Evolutionary conservation across 2,113 vertebrate genomes (phyloP).

Genomic region (Myotis davidii): DNA sequence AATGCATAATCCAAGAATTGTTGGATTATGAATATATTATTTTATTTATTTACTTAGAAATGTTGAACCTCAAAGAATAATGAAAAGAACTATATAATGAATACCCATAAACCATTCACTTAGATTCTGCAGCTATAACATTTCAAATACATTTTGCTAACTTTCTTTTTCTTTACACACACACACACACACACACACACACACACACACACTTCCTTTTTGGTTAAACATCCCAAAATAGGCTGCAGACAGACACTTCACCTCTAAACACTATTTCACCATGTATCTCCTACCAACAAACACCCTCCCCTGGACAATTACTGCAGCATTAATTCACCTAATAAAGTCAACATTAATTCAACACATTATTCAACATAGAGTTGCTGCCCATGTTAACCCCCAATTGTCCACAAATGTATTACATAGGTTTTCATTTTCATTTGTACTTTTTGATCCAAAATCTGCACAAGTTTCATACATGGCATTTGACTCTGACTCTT

Average conservation of each 20-base stretch:
- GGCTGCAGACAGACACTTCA: not conserved
- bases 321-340: not conserved
- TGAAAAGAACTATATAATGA: not conserved
- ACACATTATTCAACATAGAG: not conserved
- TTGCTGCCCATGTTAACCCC: not conserved
- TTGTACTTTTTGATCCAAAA: not conserved
- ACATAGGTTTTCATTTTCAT: not conserved
- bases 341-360: not conserved
- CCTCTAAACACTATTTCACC: not conserved
- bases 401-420: not conserved
- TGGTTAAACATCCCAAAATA: not conserved
- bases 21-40: not conserved
- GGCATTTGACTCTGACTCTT: not conserved
- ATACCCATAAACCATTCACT: not conserved
- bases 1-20: not conserved
- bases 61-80: not conserved
- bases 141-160: not conserved
- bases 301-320: not conserved
- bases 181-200: not conserved
- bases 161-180: not conserved
- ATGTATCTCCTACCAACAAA: not conserved
- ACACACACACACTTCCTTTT: not conserved
- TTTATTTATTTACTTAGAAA: slow-evolving; percentile 1
- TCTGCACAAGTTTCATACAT: not conserved
- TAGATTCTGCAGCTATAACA: not conserved